Percentiles rank a stretch among this genome's conserved stretches.
phyloP scores from a whole-genome alignment of 2,888 invertebrate genomes.

The Mactromeris polynyma region DNA sequence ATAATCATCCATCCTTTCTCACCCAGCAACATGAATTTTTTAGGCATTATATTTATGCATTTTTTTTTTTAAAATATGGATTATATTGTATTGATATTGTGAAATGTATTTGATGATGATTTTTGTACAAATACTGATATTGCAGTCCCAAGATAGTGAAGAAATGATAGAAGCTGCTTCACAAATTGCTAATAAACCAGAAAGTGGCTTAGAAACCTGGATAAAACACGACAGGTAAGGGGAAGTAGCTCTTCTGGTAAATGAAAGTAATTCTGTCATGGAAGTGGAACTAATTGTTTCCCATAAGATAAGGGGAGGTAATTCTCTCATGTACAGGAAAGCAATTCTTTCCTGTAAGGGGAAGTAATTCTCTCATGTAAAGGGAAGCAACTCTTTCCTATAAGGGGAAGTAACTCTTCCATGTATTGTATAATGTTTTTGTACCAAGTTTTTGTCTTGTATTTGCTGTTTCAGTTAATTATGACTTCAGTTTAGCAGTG shows the following conservation, averaged over 20 bases:
- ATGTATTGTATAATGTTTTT: background rate
- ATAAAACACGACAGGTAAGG: slow-evolving; percentile 85
- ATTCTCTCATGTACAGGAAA: slow-evolving; percentile 75
- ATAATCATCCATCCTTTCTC: too few species aligned
- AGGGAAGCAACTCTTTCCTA: background rate
- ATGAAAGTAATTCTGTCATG: background rate
- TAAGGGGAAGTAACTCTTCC: background rate
- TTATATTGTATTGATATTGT: too few species aligned
- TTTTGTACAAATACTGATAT: too few species aligned
- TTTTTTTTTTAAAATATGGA: too few species aligned
- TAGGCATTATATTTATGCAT: too few species aligned
- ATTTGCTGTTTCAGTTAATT: background rate
- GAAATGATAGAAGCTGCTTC: slow-evolving; percentile 62
- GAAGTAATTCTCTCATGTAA: background rate
- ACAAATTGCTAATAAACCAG: slow-evolving; percentile 42
- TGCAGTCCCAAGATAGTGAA: slow-evolving; percentile 73
- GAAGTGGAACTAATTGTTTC: too few species aligned
- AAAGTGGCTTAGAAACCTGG: slow-evolving; percentile 84
- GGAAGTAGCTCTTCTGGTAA: background rate
- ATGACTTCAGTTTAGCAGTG: too few species aligned
- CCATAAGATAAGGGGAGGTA: background rate
- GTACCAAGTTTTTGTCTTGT: background rate
- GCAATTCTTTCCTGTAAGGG: background rate
- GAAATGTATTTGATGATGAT: too few species aligned
- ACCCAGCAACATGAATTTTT: too few species aligned